phyloP scores from a whole-genome alignment of 2,113 vertebrate species.

The Porphyrio hochstetteri region DNA sequence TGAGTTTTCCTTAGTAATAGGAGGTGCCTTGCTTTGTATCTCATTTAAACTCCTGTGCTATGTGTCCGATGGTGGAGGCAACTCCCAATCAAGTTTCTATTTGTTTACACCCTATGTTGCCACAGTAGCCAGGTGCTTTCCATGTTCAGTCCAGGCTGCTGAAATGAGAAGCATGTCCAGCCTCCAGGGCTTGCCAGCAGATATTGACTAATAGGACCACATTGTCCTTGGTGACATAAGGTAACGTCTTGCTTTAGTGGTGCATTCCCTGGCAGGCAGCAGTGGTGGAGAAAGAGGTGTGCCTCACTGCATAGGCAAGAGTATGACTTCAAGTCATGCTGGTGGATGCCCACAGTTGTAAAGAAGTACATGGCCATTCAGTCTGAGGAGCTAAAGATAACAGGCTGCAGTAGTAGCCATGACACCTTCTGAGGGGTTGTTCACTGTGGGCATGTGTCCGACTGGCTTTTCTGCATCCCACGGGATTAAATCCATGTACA shows the following conservation, averaged over 20 bases:
- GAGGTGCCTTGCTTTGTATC: background rate
- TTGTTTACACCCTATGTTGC: constrained; percentile 44
- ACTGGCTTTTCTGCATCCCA: background rate
- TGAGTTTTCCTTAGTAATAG: background rate
- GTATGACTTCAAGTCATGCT: background rate
- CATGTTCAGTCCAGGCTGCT: constrained; percentile 1
- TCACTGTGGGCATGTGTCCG: background rate
- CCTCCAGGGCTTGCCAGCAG: background rate
- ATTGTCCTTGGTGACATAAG: background rate
- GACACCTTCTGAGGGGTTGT: background rate
- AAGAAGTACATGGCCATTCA: background rate
- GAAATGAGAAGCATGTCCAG: background rate
- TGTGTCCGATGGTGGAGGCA: background rate
- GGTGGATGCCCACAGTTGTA: background rate
- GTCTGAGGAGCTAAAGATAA: background rate
- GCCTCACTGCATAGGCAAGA: background rate
- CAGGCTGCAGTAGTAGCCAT: background rate
- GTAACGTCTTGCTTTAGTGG: background rate
- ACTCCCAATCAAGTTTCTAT: constrained; percentile 31
- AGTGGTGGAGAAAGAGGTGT: background rate
- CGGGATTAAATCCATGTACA: background rate
- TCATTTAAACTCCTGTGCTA: background rate
- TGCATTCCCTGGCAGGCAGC: background rate
- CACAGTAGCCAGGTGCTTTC: constrained; percentile 55
- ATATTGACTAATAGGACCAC: background rate